Percentiles rank a stretch among this genome's conserved stretches.
Conservation (phyloP, 2,797 vertebrate genomes). For the Macrochelys suwanniensis region DNA sequence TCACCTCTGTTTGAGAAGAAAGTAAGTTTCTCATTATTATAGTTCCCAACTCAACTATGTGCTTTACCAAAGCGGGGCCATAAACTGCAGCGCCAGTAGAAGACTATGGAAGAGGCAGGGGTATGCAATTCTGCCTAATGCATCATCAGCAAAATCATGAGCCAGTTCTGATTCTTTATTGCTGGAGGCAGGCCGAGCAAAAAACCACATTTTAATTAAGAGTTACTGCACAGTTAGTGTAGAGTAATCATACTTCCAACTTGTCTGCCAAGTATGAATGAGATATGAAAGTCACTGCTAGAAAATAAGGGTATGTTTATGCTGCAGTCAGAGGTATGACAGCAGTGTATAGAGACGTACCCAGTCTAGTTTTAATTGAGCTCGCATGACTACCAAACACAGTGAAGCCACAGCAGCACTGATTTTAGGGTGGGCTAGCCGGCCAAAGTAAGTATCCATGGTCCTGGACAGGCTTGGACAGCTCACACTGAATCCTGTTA, state of each 20-base stretch:
- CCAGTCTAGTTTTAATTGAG: not conserved
- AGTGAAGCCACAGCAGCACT: not conserved
- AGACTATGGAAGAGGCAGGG: not conserved
- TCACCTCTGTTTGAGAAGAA: not conserved
- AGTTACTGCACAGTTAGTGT: not conserved
- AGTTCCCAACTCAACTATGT: not conserved
- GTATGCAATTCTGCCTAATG: not conserved
- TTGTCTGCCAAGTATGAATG: fast-evolving
- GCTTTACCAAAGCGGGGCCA: not conserved
- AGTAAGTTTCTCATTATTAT: not conserved
- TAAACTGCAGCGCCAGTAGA: not conserved
- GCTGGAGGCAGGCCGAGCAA: not conserved
- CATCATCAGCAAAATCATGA: not conserved
- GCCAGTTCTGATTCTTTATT: not conserved
- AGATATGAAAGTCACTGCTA: not conserved
- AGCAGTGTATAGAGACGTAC: too few species aligned
- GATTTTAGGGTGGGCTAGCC: not conserved
- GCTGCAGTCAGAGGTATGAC: not conserved
- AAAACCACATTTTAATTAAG: not conserved
- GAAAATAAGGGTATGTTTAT: not conserved
- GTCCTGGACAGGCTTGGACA: not conserved
- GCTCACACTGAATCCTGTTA: not conserved
- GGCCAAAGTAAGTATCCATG: not conserved
- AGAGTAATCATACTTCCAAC: not conserved
- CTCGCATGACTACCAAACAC: not conserved